phyloP scores from a whole-genome alignment of 1,140 invertebrate genomes.

The Lepeophtheirus salmonis region DNA sequence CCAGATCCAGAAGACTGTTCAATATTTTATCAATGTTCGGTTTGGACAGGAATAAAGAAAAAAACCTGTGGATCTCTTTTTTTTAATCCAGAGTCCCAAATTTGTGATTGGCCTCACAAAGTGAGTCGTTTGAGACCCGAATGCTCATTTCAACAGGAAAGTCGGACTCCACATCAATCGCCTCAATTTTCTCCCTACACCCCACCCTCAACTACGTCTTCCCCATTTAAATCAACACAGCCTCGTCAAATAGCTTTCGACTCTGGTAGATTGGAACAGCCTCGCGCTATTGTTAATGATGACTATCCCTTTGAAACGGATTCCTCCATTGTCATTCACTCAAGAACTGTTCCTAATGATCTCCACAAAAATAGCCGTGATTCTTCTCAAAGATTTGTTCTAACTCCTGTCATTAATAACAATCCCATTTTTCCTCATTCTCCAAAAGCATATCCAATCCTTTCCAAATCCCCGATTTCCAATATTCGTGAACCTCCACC shows the following conservation, averaged over 20 bases:
- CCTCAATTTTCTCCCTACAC: neutral
- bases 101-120: neutral
- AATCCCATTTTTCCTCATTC: neutral
- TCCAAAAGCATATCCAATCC: neutral
- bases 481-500: neutral
- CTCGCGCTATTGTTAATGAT: no score
- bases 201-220: neutral
- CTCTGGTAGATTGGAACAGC: no score
- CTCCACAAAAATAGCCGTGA: neutral
- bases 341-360: neutral
- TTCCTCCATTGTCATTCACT: neutral
- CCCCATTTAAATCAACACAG: neutral
- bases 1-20: neutral
- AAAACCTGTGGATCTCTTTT: neutral
- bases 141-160: neutral
- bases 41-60: neutral
- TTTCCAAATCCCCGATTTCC: neutral
- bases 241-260: no score
- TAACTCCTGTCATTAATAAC: neutral
- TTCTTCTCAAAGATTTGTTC: neutral
- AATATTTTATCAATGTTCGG: neutral
- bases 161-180: neutral
- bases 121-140: neutral
- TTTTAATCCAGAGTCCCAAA: neutral
- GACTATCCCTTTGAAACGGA: neutral